Evolutionary conservation across 2,888 invertebrate species (phyloP).

Genomic region (Darwinula stevensoni): DNA sequence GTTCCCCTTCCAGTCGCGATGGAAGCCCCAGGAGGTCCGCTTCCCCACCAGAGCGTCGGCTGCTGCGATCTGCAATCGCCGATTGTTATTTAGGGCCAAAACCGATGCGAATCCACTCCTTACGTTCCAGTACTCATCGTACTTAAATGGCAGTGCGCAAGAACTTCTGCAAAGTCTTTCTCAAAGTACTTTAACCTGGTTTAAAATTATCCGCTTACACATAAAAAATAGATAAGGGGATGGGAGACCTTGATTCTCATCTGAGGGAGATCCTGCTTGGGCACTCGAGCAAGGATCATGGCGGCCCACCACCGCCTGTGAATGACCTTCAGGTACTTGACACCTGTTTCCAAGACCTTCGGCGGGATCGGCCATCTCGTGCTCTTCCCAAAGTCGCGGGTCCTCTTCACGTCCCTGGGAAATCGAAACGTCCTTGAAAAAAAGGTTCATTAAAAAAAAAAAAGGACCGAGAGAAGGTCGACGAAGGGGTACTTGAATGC

Average conservation of each 20-base stretch:
- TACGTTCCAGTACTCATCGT: no score
- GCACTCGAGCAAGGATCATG: conserved; percentile 51
- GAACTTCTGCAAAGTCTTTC: no score
- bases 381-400: conserved; percentile 43
- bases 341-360: conserved; percentile 29
- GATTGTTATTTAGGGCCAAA: no score
- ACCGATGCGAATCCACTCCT: no score
- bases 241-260: conserved; percentile 32
- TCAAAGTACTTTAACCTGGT: not conserved
- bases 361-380: conserved; percentile 55
- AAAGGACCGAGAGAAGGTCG: no score
- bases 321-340: conserved; percentile 27
- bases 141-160: no score
- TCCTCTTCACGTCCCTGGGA: conserved; percentile 26
- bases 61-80: conserved; percentile 26
- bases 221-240: no score
- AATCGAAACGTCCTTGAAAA: no score
- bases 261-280: conserved; percentile 57
- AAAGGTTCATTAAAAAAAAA: not conserved
- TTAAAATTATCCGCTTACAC: not conserved
- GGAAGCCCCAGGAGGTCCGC: conserved; percentile 37
- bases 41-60: conserved; percentile 36
- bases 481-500: conserved; percentile 24
- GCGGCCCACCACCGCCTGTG: conserved; percentile 61
- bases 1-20: conserved; percentile 52